Conservation (phyloP, 1,140 invertebrate genomes). For the Andricus grossulariae region DNA sequence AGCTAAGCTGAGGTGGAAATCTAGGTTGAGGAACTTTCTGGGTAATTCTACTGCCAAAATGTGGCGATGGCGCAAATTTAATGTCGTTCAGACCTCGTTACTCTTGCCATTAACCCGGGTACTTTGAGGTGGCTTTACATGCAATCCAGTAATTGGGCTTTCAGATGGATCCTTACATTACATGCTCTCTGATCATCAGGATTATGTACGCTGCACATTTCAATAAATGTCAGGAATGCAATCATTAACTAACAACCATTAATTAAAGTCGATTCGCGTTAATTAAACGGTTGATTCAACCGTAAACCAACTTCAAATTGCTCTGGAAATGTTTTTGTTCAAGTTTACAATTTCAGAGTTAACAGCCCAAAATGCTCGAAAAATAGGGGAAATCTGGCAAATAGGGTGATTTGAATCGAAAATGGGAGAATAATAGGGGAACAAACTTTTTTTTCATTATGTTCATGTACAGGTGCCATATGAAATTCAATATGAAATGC, state of each 20-base stretch:
- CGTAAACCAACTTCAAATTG: neutral
- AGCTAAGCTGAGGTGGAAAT: neutral
- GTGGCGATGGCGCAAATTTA: neutral
- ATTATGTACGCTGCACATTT: neutral
- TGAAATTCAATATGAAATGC: too few species aligned
- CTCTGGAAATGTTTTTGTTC: neutral
- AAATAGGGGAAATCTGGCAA: too few species aligned
- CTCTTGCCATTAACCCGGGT: neutral
- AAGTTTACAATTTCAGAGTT: too few species aligned
- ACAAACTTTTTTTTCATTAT: too few species aligned
- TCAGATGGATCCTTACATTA: neutral
- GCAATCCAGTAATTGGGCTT: conserved; percentile 8
- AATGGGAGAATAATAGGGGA: too few species aligned
- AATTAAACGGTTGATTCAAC: too few species aligned
- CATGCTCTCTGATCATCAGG: neutral
- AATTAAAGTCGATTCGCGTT: too few species aligned
- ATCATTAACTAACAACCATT: too few species aligned
- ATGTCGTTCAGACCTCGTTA: conserved; percentile 12
- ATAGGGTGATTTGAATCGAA: too few species aligned
- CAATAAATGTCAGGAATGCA: too few species aligned
- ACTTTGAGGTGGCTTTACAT: neutral
- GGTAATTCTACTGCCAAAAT: conserved; percentile 1
- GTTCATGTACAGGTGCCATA: too few species aligned
- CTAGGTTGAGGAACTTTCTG: neutral
- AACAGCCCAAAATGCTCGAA: too few species aligned